Percentiles rank a stretch among this genome's conserved stretches.
Evolutionary conservation across 2,113 vertebrate species (phyloP).

Genomic region (Petaurus breviceps): DNA sequence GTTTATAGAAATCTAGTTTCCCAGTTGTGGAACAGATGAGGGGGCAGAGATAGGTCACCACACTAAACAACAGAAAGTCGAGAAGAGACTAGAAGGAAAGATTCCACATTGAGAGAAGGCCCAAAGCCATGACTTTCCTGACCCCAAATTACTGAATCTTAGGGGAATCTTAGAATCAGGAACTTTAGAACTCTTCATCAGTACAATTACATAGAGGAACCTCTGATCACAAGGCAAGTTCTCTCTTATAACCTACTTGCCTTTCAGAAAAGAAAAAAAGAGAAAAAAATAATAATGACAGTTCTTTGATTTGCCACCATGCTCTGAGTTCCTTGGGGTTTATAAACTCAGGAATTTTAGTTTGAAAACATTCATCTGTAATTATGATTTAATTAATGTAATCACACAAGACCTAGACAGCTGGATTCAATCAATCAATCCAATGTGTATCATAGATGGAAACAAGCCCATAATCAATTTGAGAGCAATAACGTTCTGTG

Average conservation of each 20-base stretch:
- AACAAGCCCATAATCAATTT: neutral
- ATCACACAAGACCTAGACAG: neutral
- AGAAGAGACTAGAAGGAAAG: accelerated
- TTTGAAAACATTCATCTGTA: neutral
- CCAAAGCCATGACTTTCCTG: neutral
- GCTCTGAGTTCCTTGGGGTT: neutral
- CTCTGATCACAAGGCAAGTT: neutral
- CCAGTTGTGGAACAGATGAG: neutral
- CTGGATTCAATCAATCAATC: neutral
- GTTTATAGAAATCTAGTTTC: accelerated
- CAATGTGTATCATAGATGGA: neutral
- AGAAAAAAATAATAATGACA: neutral
- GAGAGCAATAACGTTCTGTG: neutral
- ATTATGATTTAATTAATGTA: neutral
- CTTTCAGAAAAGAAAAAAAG: too few relatives aligned
- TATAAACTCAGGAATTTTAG: neutral
- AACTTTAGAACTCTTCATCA: neutral
- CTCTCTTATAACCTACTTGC: neutral
- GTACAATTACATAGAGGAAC: neutral
- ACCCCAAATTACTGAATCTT: neutral
- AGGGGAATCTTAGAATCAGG: neutral
- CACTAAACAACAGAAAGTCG: accelerated
- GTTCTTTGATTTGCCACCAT: neutral
- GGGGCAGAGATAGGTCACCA: accelerated
- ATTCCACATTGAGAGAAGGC: neutral